Conservation (phyloP, 2,113 vertebrate species). For the Cyanoliseus patagonus region DNA sequence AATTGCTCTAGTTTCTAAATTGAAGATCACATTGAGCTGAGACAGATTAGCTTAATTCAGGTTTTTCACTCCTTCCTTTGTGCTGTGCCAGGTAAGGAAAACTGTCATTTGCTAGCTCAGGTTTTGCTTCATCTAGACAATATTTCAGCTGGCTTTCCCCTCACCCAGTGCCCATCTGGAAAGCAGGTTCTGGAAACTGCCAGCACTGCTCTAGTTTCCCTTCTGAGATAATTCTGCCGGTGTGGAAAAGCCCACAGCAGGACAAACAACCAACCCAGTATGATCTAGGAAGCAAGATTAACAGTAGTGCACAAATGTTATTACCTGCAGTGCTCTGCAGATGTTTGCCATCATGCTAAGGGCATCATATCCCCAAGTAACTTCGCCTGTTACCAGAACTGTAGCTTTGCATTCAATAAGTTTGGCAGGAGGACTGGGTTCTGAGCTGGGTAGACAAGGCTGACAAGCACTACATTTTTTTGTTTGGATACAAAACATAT, state of each 20-base stretch:
- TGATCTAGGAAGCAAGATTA: neutral
- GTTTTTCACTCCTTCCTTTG: neutral
- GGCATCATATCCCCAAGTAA: constrained; percentile 77
- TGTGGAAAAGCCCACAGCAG: neutral
- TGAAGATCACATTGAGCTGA: neutral
- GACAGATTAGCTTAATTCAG: neutral
- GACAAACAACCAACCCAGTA: neutral
- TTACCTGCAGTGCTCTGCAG: constrained; percentile 58
- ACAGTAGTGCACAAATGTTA: neutral
- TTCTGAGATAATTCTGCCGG: neutral
- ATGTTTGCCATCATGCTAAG: constrained; percentile 80
- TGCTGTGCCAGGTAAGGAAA: neutral
- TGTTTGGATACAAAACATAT: constrained; percentile 19
- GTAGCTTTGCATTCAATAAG: constrained; percentile 71
- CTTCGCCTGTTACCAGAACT: constrained; percentile 80
- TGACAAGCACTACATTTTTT: constrained; percentile 71
- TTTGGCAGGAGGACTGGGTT: constrained; percentile 76
- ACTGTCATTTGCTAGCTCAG: neutral
- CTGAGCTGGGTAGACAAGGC: constrained; percentile 79
- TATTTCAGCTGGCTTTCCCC: neutral
- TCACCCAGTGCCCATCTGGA: neutral
- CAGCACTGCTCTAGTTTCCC: neutral
- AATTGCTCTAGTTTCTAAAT: neutral
- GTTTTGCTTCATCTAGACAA: neutral
- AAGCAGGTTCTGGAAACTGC: neutral